Evolutionary conservation across 2,113 vertebrate genomes (phyloP).

Genomic region (Hippocampus guttulatus): DNA sequence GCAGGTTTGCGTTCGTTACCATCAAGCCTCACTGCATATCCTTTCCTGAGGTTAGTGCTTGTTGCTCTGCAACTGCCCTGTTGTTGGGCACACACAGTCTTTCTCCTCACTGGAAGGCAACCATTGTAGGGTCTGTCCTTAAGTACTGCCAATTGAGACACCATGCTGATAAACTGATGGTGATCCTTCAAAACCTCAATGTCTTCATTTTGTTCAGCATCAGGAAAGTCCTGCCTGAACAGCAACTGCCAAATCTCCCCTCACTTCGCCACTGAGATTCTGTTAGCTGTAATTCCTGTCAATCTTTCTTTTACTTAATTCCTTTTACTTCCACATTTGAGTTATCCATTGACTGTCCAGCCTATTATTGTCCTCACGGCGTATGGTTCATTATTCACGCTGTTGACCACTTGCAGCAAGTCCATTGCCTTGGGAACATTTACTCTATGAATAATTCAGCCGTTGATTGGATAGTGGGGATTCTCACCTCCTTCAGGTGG

Average conservation of each 20-base stretch:
- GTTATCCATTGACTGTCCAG: constrained; percentile 35
- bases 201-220: constrained; percentile 19
- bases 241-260: constrained; percentile 33
- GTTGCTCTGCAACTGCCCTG: no score
- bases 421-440: no score
- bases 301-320: not conserved
- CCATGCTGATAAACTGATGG: constrained; percentile 9
- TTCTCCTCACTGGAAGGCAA: no score
- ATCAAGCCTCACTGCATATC: no score
- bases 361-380: constrained; percentile 29
- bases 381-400: constrained; percentile 22
- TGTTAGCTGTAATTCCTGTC: constrained; percentile 12
- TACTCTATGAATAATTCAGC: no score
- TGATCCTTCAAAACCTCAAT: constrained; percentile 29
- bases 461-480: constrained; percentile 23
- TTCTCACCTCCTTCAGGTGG: constrained; percentile 12
- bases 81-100: no score
- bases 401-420: constrained; percentile 11
- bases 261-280: constrained; percentile 20
- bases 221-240: constrained; percentile 18
- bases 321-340: constrained; percentile 15
- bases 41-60: no score
- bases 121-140: no score
- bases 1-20: no score
- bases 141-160: no score